Percentiles rank a stretch among this genome's conserved stretches.
phyloP scores from a whole-genome alignment of 2,797 vertebrate genomes.

The Merluccius polli region DNA sequence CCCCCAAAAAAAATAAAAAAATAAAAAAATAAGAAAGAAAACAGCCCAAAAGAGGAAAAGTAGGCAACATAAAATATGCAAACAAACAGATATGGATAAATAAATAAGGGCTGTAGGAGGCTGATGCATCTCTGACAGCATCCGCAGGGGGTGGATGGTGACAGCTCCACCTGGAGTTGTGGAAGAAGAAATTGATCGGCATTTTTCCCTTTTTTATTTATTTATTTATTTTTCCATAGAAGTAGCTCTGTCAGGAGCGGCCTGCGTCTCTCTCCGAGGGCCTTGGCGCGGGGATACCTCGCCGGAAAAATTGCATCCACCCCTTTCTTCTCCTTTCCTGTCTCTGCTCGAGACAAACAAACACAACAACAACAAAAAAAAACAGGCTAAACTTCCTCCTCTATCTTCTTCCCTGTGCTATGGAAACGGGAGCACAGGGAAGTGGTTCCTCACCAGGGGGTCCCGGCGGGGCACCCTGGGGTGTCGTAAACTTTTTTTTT shows the following conservation, averaged over 20 bases:
- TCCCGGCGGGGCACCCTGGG: too few relatives aligned
- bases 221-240: neutral
- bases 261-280: constrained; percentile 44
- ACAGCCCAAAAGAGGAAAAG: constrained; percentile 24
- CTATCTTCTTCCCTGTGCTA: constrained; percentile 17
- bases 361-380: constrained; percentile 23
- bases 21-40: constrained; percentile 19
- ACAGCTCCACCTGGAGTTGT: constrained; percentile 45
- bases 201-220: constrained; percentile 28
- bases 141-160: constrained; percentile 43
- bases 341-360: constrained; percentile 36
- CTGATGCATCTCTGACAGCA: constrained; percentile 38
- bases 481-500: too few relatives aligned
- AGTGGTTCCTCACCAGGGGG: neutral
- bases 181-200: constrained; percentile 7
- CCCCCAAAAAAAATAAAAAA: constrained; percentile 10
- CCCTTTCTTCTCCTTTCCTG: too few relatives aligned
- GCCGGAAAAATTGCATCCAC: constrained; percentile 57
- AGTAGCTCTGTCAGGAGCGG: constrained; percentile 18
- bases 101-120: constrained; percentile 51
- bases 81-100: constrained; percentile 55
- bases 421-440: neutral
- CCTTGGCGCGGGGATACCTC: constrained; percentile 51
- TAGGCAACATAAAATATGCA: constrained; percentile 47
- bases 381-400: constrained; percentile 20